Evolutionary conservation across 1,140 invertebrate species (phyloP).

Genomic region (Popillia japonica): DNA sequence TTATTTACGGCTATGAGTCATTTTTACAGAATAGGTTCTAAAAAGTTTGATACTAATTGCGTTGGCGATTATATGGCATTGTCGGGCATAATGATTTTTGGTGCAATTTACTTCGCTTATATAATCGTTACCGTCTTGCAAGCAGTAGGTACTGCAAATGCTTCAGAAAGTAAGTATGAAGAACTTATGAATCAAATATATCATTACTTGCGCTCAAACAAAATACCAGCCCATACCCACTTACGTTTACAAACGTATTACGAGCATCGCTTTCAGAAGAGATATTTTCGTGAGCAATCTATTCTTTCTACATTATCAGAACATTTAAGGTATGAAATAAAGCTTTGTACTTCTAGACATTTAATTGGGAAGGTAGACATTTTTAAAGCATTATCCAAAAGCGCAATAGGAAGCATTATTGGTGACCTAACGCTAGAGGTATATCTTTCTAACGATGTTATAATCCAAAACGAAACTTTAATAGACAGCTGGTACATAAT

Average conservation of each 20-base stretch:
- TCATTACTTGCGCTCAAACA: slow-evolving; percentile 43
- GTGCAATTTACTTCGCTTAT: slow-evolving; percentile 36
- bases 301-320: slow-evolving; percentile 47
- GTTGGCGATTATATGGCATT: slow-evolving; percentile 38
- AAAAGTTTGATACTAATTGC: neutral
- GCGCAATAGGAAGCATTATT: slow-evolving; percentile 58
- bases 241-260: slow-evolving; percentile 42
- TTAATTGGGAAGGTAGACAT: slow-evolving; percentile 62
- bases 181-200: slow-evolving; percentile 43
- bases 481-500: slow-evolving; percentile 64
- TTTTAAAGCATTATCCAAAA: slow-evolving; percentile 60
- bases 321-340: slow-evolving; percentile 58
- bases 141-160: slow-evolving; percentile 39
- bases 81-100: slow-evolving; percentile 33
- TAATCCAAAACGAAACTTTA: slow-evolving; percentile 60
- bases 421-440: slow-evolving; percentile 60
- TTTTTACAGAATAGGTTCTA: slow-evolving; percentile 38
- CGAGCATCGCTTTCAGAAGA: slow-evolving; percentile 44
- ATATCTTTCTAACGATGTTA: slow-evolving; percentile 63
- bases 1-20: slow-evolving; percentile 40
- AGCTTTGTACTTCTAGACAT: slow-evolving; percentile 60
- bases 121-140: slow-evolving; percentile 41
- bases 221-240: slow-evolving; percentile 35
- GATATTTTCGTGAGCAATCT: slow-evolving; percentile 39
- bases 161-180: slow-evolving; percentile 46